phyloP scores from a whole-genome alignment of 64 coral and sea anemone genomes.

The Trachythela sp. region DNA sequence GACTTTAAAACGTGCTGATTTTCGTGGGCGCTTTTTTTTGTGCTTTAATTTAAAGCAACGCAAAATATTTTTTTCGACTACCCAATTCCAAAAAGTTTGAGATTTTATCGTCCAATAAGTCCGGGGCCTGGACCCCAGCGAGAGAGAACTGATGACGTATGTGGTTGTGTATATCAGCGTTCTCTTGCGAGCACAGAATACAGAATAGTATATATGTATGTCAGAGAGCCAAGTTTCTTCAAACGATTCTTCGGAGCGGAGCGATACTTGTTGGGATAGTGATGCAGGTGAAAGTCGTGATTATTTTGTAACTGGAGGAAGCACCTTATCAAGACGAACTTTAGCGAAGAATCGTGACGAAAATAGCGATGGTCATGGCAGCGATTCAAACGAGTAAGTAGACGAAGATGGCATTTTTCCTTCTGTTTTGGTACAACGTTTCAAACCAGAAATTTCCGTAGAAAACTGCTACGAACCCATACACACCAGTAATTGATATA shows the following conservation, averaged over 20 bases:
- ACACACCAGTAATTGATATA: background rate
- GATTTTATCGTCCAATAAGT: background rate
- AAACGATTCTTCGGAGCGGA: background rate
- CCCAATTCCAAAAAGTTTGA: background rate
- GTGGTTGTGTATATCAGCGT: background rate
- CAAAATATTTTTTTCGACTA: background rate
- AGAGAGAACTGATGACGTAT: background rate
- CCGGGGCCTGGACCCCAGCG: background rate
- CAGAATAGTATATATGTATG: background rate
- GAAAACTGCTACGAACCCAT: background rate
- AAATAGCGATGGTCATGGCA: background rate
- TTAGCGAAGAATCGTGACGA: background rate
- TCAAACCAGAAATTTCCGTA: background rate
- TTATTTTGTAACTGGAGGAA: background rate
- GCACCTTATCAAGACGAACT: background rate
- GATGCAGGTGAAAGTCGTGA: background rate
- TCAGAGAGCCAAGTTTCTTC: background rate
- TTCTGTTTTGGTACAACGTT: constrained; percentile 12
- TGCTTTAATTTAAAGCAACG: background rate
- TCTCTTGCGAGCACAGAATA: background rate
- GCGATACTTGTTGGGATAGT: background rate
- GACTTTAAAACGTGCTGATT: background rate
- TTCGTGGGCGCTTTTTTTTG: background rate
- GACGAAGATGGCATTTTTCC: background rate
- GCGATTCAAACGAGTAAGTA: background rate